A percentile compares a stretch with the other conserved stretches of the same genome.
Conservation (phyloP, 2,797 vertebrate genomes). For the Avahi laniger region DNA sequence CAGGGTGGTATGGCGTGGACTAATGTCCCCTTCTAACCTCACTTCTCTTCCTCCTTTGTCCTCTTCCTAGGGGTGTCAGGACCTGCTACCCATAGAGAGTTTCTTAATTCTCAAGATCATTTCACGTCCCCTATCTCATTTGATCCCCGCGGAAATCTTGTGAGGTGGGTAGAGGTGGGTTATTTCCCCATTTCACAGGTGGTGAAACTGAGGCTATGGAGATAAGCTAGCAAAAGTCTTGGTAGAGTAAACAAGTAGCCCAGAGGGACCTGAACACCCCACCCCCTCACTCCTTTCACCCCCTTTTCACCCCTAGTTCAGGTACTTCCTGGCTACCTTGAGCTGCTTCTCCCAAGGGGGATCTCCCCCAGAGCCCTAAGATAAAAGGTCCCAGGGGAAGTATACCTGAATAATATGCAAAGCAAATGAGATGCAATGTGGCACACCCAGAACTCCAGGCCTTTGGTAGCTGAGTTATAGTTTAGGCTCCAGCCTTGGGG, state of each 20-base stretch:
- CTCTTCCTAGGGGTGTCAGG: background rate
- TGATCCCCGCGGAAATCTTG: background rate
- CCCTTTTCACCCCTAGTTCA: background rate
- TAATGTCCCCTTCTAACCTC: background rate
- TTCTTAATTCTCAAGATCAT: background rate
- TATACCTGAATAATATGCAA: background rate
- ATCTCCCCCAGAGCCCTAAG: background rate
- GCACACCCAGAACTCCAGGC: background rate
- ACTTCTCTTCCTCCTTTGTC: background rate
- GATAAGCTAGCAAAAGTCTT: background rate
- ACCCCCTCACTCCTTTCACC: rapidly evolving
- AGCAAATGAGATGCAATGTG: background rate
- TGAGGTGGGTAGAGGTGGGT: background rate
- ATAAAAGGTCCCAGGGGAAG: background rate
- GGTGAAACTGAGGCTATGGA: background rate
- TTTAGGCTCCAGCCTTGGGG: background rate
- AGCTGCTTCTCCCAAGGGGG: background rate
- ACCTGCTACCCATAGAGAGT: background rate
- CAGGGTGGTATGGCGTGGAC: no score
- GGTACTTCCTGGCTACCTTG: background rate
- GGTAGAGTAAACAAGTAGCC: background rate
- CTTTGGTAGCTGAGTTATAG: background rate
- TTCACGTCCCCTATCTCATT: background rate
- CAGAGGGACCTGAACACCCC: background rate
- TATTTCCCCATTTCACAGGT: background rate